phyloP scores from a whole-genome alignment of 2,113 vertebrate species.

The Irena cyanogastra region DNA sequence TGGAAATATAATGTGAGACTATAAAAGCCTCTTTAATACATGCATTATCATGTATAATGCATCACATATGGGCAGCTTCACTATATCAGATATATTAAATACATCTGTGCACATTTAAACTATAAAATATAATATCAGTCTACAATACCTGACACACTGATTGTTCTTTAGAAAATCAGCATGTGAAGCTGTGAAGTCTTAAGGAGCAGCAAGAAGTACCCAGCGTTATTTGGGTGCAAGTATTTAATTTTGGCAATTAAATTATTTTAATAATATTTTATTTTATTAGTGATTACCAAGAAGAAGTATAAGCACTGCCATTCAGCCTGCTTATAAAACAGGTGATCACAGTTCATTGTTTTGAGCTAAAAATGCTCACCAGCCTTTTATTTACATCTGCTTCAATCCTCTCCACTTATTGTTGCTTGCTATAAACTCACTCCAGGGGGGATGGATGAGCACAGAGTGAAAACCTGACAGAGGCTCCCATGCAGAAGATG shows the following conservation, averaged over 20 bases:
- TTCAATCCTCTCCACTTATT: background rate
- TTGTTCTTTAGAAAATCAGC: background rate
- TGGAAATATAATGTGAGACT: background rate
- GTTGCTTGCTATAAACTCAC: slow-evolving; percentile 14
- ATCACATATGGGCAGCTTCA: background rate
- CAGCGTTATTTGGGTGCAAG: background rate
- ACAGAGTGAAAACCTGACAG: background rate
- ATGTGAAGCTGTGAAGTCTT: background rate
- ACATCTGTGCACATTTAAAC: background rate
- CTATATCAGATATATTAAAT: background rate
- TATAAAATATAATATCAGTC: background rate
- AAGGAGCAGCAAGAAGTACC: background rate
- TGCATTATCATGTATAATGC: background rate
- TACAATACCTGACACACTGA: background rate
- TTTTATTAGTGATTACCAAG: background rate
- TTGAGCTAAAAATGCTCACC: slow-evolving; percentile 4
- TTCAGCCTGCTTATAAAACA: background rate
- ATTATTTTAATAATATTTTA: background rate
- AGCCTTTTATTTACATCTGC: slow-evolving; percentile 32
- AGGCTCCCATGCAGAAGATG: background rate
- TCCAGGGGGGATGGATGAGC: background rate
- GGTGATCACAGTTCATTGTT: background rate
- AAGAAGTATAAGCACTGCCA: background rate
- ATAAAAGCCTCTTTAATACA: background rate
- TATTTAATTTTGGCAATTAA: background rate